phyloP scores from a whole-genome alignment of 2,888 invertebrate genomes.

The Amiota mariae region DNA sequence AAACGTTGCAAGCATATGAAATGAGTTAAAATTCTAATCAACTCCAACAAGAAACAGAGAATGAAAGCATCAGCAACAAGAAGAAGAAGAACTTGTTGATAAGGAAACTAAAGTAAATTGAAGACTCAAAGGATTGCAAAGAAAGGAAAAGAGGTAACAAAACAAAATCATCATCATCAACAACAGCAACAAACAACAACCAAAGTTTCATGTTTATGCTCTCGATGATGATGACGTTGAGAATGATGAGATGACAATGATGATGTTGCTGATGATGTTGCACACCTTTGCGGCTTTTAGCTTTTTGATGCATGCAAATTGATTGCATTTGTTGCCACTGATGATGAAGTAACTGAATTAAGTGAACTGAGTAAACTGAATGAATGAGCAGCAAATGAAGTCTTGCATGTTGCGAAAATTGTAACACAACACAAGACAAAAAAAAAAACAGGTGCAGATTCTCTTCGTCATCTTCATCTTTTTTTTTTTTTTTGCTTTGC shows the following conservation, averaged over 20 bases:
- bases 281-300: neutral
- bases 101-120: conserved; percentile 11
- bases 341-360: conserved; percentile 26
- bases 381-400: too few relatives aligned
- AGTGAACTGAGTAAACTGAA: too few relatives aligned
- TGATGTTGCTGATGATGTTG: neutral
- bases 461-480: neutral
- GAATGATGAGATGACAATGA: neutral
- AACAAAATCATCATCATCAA: neutral
- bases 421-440: neutral
- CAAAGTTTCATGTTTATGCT: neutral
- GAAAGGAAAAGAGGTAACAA: neutral
- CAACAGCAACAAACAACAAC: neutral
- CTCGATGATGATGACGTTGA: neutral
- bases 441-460: conserved; percentile 56
- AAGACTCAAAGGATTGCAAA: neutral
- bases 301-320: conserved; percentile 59
- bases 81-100: neutral
- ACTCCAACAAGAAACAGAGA: too few relatives aligned
- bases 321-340: conserved; percentile 55
- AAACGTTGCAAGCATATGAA: conserved; percentile 6
- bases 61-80: neutral
- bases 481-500: neutral
- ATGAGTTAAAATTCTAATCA: neutral
- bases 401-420: neutral